Evolutionary conservation across 2,797 vertebrate species (phyloP).

Genomic region (Apodemus agrarius): DNA sequence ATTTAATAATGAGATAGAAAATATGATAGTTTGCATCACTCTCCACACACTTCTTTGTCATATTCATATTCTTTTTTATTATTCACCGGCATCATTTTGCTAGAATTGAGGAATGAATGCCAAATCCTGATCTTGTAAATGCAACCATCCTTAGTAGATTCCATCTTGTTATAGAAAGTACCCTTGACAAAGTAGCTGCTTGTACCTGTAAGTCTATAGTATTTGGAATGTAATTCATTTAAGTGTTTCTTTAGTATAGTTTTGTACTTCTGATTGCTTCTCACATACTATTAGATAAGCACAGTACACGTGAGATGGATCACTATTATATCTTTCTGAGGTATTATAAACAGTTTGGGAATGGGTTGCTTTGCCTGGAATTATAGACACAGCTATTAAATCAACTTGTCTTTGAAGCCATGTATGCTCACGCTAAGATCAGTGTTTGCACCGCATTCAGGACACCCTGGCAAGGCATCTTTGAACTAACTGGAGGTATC

Average conservation of each 20-base stretch:
- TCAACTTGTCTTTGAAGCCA: constrained; percentile 15
- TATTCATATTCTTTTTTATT: constrained; percentile 11
- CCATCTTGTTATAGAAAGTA: background rate
- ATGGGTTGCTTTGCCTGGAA: background rate
- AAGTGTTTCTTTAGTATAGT: background rate
- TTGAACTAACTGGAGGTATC: constrained; percentile 51
- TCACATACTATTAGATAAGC: background rate
- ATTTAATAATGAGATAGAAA: background rate
- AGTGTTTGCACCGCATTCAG: constrained; percentile 37
- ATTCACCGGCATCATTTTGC: constrained; percentile 27
- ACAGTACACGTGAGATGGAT: background rate
- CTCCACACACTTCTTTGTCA: background rate
- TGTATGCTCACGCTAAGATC: constrained; percentile 31
- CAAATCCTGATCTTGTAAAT: background rate
- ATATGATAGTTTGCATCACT: background rate
- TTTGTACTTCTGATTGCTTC: background rate
- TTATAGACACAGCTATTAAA: background rate
- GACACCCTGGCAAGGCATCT: constrained; percentile 45
- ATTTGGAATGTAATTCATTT: background rate
- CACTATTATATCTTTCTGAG: background rate
- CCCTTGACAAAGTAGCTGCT: background rate
- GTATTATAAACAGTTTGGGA: background rate
- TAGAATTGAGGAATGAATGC: constrained; percentile 11
- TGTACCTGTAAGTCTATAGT: background rate
- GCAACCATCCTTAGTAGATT: background rate